Evolutionary conservation across 2,113 vertebrate species (phyloP).

Genomic region (Plotosus lineatus): DNA sequence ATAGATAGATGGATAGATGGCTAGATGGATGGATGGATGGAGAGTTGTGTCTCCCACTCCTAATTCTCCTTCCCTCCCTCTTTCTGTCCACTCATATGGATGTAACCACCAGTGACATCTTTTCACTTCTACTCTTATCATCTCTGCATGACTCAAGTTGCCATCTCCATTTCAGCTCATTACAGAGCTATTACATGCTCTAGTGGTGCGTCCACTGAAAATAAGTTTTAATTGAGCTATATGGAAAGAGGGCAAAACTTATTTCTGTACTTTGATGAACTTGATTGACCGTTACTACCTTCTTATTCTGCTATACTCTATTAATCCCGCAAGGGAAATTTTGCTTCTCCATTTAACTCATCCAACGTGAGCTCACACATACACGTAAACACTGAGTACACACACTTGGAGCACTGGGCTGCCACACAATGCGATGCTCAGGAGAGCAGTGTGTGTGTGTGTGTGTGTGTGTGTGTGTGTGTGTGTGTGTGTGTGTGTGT

Average conservation of each 20-base stretch:
- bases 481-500: too few relatives aligned
- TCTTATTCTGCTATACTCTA: too few relatives aligned
- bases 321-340: too few relatives aligned
- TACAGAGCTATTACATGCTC: conserved; percentile 25
- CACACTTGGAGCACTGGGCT: too few relatives aligned
- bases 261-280: conserved; percentile 24
- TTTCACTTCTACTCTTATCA: conserved; percentile 45
- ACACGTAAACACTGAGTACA: too few relatives aligned
- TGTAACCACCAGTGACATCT: conserved; percentile 40
- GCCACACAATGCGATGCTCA: too few relatives aligned
- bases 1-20: too few relatives aligned
- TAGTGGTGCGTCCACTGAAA: conserved; percentile 11
- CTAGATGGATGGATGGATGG: too few relatives aligned
- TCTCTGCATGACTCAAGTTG: conserved; percentile 1
- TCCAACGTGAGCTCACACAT: too few relatives aligned
- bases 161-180: conserved; percentile 18
- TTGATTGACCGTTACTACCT: not conserved
- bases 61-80: not conserved
- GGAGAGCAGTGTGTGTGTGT: too few relatives aligned
- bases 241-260: not conserved
- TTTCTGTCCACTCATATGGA: conserved; percentile 5
- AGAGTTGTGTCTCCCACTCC: not conserved
- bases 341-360: too few relatives aligned
- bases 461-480: too few relatives aligned
- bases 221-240: conserved; percentile 14